Conservation (phyloP, 2,888 invertebrate genomes). For the Agrypnus murinus region DNA sequence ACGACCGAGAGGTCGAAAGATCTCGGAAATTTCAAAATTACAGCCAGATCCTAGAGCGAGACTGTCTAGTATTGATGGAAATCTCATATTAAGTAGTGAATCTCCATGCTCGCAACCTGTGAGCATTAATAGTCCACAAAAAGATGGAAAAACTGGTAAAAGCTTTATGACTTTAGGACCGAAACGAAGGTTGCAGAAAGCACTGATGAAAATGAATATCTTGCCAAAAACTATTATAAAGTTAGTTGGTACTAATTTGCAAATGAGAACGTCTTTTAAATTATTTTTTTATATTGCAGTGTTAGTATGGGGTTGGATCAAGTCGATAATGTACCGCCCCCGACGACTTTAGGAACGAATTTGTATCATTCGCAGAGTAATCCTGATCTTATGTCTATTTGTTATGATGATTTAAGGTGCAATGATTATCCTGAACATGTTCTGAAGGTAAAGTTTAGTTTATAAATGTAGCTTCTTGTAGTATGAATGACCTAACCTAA, state of each 20-base stretch:
- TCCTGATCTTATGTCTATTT: conserved; percentile 88
- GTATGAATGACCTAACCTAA: conserved; percentile 10
- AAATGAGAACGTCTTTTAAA: no score
- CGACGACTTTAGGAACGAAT: conserved; percentile 75
- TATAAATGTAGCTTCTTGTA: conserved; percentile 1
- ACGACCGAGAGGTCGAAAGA: conserved; percentile 78
- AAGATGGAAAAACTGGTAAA: conserved; percentile 74
- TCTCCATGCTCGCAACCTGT: conserved; percentile 73
- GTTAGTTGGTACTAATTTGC: conserved; percentile 57
- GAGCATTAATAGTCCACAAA: conserved; percentile 79
- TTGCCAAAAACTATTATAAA: conserved; percentile 86
- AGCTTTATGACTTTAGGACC: conserved; percentile 93
- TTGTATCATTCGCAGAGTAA: conserved; percentile 92
- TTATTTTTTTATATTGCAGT: conserved; percentile 57
- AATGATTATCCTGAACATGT: conserved; percentile 97
- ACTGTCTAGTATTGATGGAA: conserved; percentile 84
- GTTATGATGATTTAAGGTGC: conserved; percentile 86
- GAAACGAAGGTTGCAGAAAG: conserved; percentile 87
- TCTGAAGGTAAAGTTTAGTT: conserved; percentile 79
- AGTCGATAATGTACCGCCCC: conserved; percentile 76
- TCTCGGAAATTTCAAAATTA: conserved; percentile 80
- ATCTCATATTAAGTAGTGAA: conserved; percentile 65
- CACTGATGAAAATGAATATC: conserved; percentile 92
- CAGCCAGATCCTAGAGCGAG: conserved; percentile 82
- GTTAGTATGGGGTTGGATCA: conserved; percentile 76